Evolutionary conservation across 2,113 vertebrate genomes (phyloP).

Genomic region (Elephantulus edwardii): DNA sequence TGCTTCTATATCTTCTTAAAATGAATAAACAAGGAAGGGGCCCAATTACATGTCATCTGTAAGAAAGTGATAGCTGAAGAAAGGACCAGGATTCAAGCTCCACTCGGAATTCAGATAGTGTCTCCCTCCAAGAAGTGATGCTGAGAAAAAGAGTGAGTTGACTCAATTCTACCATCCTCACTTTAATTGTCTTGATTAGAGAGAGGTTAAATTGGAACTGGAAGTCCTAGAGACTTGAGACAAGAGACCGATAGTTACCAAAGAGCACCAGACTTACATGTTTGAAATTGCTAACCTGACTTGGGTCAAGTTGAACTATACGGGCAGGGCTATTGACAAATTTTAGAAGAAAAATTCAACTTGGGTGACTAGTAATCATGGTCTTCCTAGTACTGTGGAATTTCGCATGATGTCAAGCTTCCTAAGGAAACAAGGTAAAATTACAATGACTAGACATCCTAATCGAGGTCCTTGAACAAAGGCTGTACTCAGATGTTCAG

Average conservation of each 20-base stretch:
- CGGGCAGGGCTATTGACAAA: background rate
- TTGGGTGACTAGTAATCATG: background rate
- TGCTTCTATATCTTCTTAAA: background rate
- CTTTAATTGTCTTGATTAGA: background rate
- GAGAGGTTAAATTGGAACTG: background rate
- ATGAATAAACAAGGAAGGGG: background rate
- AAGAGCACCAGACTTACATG: background rate
- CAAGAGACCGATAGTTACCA: background rate
- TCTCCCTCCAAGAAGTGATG: background rate
- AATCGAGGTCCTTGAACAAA: background rate
- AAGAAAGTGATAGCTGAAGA: background rate
- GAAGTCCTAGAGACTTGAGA: background rate
- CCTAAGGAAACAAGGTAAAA: background rate
- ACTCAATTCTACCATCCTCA: background rate
- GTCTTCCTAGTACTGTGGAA: background rate
- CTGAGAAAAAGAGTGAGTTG: background rate
- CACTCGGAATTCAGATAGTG: background rate
- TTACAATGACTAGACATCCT: background rate
- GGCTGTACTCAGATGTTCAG: background rate
- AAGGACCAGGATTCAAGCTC: background rate
- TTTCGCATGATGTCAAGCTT: background rate
- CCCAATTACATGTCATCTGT: background rate
- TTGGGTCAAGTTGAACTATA: background rate
- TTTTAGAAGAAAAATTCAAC: background rate
- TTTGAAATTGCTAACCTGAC: background rate